Percentiles rank a stretch among this genome's conserved stretches.
These are phyloP conservation scores for Myodes glareolus DNA, from an alignment of 2,113 vertebrate genomes.

Conservation along the genomic window DNA sequence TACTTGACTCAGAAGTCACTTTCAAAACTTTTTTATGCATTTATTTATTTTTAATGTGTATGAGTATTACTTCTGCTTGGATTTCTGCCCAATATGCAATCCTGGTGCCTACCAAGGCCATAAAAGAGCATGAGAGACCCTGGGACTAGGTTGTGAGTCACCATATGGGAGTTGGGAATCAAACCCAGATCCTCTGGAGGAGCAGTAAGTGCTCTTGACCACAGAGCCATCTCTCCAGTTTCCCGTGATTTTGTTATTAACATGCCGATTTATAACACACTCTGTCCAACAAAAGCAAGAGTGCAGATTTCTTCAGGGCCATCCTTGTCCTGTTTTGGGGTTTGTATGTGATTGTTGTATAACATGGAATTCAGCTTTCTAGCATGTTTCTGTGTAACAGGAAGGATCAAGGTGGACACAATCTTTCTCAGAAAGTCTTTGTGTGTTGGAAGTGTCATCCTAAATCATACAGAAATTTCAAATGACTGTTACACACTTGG, in stretches of 20 bases:
- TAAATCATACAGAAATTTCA: not conserved
- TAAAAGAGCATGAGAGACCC: too few relatives aligned
- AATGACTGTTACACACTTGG: not conserved
- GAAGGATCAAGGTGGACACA: not conserved
- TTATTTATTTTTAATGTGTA: not conserved
- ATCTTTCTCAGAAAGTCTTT: conserved; percentile 12
- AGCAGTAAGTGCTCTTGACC: not conserved
- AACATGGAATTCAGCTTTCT: not conserved
- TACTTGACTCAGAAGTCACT: not conserved
- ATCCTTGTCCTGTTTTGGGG: not conserved
- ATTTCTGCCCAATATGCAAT: not conserved
- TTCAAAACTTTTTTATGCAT: not conserved
- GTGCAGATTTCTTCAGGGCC: not conserved
- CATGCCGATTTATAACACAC: not conserved
- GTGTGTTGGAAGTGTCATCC: not conserved
- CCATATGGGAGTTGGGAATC: not conserved
- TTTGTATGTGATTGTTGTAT: not conserved
- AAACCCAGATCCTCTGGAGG: not conserved
- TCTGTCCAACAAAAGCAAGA: not conserved
- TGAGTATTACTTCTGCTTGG: not conserved
- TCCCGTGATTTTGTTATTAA: too few relatives aligned
- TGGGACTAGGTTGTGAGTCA: not conserved
- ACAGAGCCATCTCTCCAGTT: not conserved
- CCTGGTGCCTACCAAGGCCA: not conserved
- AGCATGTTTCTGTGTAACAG: not conserved